Evolutionary conservation across 2,888 invertebrate genomes (phyloP), one percentile per base, ranked within the genome.

Genomic region (Acrobasis consociella): DNA sequence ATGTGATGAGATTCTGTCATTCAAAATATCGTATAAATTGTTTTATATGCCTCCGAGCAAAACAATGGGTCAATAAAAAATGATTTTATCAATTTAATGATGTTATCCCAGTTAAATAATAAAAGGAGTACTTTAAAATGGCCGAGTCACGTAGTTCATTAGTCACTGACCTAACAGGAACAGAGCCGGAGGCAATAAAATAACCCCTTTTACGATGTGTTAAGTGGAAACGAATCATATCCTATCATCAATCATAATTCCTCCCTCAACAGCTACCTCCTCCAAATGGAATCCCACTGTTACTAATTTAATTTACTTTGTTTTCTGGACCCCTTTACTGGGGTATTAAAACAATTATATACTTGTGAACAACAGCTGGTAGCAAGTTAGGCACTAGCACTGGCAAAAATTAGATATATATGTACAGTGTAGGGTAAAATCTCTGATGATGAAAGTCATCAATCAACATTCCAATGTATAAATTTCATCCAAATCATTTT

Each of bases 211-310:
- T 86, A 86, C 84, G 82, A 85, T 82, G 87, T 86, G 89, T 87
- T 90, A 90, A 91, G 91, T 92, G 90, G 91, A 86, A 87, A 84
- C 82, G 89, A 88, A 90, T 90, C 86, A 85, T 87, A 87, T 87
- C 78, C 82, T 78, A 87, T 86, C 91, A 92, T 92, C 85, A 91
- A 92, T 92, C 91, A 91, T 91, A 84, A 87, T 89, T 81, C 78
- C 78, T 80, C 85, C 85, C 85, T 74, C 73, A 70, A 52, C 69
- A 74, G 69, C 65, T 71, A 70, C 74, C 73, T 76, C 68, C 72
- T 75, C 75, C 73, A 76, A 81, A 78, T 78, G 76, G 77, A 80
- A 75, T 78, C 77, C 81, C 69, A 78, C 74, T 81, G 80, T 74
- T 77, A 70, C 73, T 78, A 76, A 80, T 81, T 80, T 74, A 81